Conservation (phyloP, 2,797 vertebrate genomes). For the Anableps anableps region DNA sequence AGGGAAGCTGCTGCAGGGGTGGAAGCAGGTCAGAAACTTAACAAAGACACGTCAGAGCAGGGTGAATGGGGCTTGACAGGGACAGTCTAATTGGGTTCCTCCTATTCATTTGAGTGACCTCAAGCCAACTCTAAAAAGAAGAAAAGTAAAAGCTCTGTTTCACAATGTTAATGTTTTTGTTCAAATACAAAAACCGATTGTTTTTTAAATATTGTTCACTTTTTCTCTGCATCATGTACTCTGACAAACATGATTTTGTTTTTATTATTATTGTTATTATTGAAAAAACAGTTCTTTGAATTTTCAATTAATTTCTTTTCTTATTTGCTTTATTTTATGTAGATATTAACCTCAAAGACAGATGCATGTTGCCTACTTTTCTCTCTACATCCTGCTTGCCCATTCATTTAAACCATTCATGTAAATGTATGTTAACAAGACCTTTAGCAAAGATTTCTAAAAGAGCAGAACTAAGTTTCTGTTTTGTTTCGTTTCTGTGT, state of each 20-base stretch:
- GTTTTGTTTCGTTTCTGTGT: background rate
- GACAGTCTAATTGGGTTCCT: background rate
- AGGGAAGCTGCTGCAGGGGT: conserved; percentile 7
- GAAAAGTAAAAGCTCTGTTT: background rate
- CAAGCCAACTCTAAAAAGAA: background rate
- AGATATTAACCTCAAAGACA: conserved; percentile 34
- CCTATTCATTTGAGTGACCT: background rate
- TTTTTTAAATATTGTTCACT: background rate
- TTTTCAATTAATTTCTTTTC: conserved; percentile 12
- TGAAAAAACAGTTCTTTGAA: conserved; percentile 22
- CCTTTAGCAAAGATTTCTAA: conserved; percentile 29
- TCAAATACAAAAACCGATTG: too few species aligned
- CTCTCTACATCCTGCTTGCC: conserved; percentile 9
- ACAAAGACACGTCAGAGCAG: conserved; percentile 3
- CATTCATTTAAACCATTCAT: conserved; percentile 50
- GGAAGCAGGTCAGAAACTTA: background rate
- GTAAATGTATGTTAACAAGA: conserved; percentile 49
- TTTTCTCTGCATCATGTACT: background rate
- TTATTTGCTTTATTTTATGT: conserved; percentile 27
- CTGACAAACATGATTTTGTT: background rate
- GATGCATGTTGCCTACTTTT: conserved; percentile 31
- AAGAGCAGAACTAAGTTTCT: conserved; percentile 5
- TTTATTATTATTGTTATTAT: conserved; percentile 2
- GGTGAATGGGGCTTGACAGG: background rate
- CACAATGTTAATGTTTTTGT: background rate